phyloP scores from a whole-genome alignment of 2,113 vertebrate genomes.

The Crotophaga sulcirostris region DNA sequence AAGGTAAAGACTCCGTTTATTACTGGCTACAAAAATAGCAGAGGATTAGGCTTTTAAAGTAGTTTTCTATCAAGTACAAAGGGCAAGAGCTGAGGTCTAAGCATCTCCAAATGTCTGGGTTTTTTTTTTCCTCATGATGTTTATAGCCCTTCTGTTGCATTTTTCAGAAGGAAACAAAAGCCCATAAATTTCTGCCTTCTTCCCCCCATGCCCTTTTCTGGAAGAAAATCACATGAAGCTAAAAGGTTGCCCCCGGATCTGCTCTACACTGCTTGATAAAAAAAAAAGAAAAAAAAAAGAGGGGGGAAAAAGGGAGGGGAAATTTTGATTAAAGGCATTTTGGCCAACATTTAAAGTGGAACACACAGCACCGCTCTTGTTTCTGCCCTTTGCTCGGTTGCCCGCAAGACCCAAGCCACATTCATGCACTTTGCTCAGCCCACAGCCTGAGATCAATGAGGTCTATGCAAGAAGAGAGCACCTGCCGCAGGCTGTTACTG shows the following conservation, averaged over 20 bases:
- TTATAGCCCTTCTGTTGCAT: background rate
- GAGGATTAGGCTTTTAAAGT: background rate
- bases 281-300: background rate
- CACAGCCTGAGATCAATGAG: conserved; percentile 33
- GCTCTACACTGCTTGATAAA: background rate
- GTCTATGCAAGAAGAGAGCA: conserved; percentile 12
- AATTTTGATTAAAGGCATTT: background rate
- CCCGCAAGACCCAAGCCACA: background rate
- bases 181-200: background rate
- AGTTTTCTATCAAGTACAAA: background rate
- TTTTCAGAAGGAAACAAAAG: conserved; percentile 1
- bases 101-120: background rate
- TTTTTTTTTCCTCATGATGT: background rate
- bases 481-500: background rate
- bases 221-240: background rate
- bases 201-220: background rate
- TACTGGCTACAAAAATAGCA: background rate
- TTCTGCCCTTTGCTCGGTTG: conserved; percentile 9
- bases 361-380: background rate
- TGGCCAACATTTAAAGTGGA: background rate
- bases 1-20: background rate
- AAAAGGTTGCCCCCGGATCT: background rate
- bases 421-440: background rate
- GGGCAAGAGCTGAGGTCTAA: background rate
- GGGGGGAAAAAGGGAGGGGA: fast-evolving